Evolutionary conservation across 2,888 invertebrate genomes (phyloP).

Genomic region (Trisateles emortualis): DNA sequence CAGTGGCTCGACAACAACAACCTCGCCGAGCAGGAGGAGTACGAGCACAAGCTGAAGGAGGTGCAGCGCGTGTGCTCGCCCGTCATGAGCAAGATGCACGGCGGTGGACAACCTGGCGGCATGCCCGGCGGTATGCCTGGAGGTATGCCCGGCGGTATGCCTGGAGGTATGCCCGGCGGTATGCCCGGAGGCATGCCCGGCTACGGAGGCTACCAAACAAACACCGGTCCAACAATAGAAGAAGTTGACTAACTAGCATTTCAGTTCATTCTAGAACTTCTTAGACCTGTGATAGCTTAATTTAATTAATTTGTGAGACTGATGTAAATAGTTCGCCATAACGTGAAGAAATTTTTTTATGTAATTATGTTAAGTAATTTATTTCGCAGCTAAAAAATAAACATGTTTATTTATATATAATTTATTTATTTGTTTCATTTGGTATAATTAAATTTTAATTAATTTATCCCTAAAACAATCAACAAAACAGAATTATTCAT

Average conservation of each 20-base stretch:
- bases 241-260: not conserved
- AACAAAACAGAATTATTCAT: too few relatives aligned
- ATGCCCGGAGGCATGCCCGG: constrained; percentile 1
- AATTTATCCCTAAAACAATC: too few relatives aligned
- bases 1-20: constrained; percentile 91
- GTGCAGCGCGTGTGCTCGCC: constrained; percentile 87
- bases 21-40: constrained; percentile 89
- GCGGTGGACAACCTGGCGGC: constrained; percentile 67
- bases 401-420: too few relatives aligned
- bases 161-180: constrained; percentile 6
- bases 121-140: constrained; percentile 37
- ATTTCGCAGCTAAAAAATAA: too few relatives aligned
- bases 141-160: constrained; percentile 31
- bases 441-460: too few relatives aligned
- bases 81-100: constrained; percentile 87
- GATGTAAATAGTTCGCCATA: too few relatives aligned
- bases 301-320: not conserved
- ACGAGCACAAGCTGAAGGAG: constrained; percentile 88
- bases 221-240: constrained; percentile 2
- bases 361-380: too few relatives aligned
- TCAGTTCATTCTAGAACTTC: not conserved
- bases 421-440: too few relatives aligned
- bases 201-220: not conserved
- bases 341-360: too few relatives aligned
- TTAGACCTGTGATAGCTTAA: not conserved